Conservation (phyloP, 2,797 vertebrate species). For the Protonibea diacanthus region DNA sequence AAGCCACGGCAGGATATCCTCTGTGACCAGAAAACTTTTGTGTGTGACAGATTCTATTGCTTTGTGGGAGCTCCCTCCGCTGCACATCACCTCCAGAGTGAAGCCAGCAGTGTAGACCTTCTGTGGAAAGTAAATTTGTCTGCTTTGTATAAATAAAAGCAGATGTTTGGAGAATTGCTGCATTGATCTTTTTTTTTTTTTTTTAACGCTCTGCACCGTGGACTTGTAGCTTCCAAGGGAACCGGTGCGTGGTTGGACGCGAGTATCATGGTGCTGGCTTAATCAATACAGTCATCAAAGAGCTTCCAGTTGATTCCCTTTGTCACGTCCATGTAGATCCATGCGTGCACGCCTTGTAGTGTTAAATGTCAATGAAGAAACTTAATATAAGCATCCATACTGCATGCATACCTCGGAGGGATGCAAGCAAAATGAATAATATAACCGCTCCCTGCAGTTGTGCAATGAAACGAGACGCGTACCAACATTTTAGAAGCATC, state of each 20-base stretch:
- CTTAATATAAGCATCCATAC: background rate
- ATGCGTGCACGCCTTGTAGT: background rate
- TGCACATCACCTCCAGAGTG: constrained; percentile 34
- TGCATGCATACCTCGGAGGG: background rate
- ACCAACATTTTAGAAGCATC: background rate
- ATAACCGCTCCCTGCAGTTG: background rate
- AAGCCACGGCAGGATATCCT: constrained; percentile 56
- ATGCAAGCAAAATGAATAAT: background rate
- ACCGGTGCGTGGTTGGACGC: background rate
- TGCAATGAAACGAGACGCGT: background rate
- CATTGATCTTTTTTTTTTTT: background rate
- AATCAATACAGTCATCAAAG: constrained; percentile 21
- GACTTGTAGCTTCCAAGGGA: background rate
- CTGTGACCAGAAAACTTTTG: constrained; percentile 62
- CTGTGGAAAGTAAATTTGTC: constrained; percentile 20
- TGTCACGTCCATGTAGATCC: background rate
- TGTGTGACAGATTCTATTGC: constrained; percentile 58
- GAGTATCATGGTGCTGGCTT: background rate
- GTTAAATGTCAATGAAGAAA: background rate
- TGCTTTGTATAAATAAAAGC: constrained; percentile 35
- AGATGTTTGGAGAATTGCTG: constrained; percentile 26
- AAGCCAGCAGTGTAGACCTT: constrained; percentile 32
- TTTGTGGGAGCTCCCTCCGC: constrained; percentile 38
- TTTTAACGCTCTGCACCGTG: background rate
- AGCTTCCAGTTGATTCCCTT: background rate